A percentile compares a stretch with the other conserved stretches of the same genome.
Evolutionary conservation across 2,113 vertebrate species (phyloP).

Genomic region (Pristiophorus japonicus): DNA sequence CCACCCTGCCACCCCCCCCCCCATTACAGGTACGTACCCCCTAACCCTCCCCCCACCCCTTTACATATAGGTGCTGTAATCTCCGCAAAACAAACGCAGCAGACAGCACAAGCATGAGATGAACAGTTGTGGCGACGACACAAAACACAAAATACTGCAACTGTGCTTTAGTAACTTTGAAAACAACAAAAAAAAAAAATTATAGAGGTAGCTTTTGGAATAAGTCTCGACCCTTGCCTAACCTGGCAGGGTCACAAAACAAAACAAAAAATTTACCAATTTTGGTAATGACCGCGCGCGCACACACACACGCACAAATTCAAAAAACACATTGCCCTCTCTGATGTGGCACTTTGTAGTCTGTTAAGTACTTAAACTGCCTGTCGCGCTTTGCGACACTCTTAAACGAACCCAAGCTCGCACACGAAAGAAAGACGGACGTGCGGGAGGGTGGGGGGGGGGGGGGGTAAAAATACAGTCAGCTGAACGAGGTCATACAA

Average conservation of each 20-base stretch:
- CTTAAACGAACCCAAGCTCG: constrained; percentile 46
- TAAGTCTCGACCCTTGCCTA: constrained; percentile 49
- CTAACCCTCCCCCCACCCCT: constrained; percentile 50
- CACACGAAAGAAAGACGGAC: constrained; percentile 45
- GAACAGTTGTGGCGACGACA: constrained; percentile 58
- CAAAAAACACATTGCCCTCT: constrained; percentile 51
- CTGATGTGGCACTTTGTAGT: constrained; percentile 54
- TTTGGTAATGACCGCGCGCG: constrained; percentile 73
- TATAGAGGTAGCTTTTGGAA: constrained; percentile 94
- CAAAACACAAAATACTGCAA: constrained; percentile 53
- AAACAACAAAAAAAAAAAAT: constrained; percentile 58
- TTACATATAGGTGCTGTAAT: constrained; percentile 56
- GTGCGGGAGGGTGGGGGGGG: constrained; percentile 48
- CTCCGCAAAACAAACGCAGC: constrained; percentile 49
- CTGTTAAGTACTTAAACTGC: constrained; percentile 35
- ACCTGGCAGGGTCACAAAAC: constrained; percentile 46
- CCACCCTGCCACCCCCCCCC: constrained; percentile 47
- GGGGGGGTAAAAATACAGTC: constrained; percentile 50
- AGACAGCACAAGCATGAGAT: constrained; percentile 67
- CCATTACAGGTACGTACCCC: constrained; percentile 41
- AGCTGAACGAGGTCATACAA: constrained; percentile 85
- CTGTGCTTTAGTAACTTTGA: constrained; percentile 54
- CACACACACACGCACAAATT: constrained; percentile 51
- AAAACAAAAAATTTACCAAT: constrained; percentile 61
- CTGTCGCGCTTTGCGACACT: constrained; percentile 44